Percentiles rank a stretch among this genome's conserved stretches.
These are phyloP conservation scores for Lamellibrachia satsuma DNA, from an alignment of 2,888 invertebrate species.

Conservation along the genomic window DNA sequence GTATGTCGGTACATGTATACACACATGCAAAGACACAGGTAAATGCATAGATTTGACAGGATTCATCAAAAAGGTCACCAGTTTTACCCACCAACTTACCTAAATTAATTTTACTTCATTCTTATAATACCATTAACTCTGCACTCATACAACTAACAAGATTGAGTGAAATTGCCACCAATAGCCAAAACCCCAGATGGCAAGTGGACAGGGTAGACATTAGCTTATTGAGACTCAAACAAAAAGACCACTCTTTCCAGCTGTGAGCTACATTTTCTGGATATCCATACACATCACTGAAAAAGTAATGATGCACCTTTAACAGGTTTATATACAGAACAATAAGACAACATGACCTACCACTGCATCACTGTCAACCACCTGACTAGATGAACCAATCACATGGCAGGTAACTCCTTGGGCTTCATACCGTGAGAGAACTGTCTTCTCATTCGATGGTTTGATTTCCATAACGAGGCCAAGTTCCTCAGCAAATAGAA, in stretches of 20 bases:
- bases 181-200: no score
- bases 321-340: background rate
- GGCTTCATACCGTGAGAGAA: slow-evolving; percentile 45
- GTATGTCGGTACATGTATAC: no score
- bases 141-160: no score
- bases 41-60: no score
- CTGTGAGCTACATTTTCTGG: background rate
- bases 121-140: no score
- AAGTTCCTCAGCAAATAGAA: slow-evolving; percentile 66
- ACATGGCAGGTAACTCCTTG: slow-evolving; percentile 48
- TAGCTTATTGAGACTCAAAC: background rate
- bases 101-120: no score
- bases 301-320: background rate
- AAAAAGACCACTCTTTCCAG: background rate
- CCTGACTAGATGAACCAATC: slow-evolving; percentile 31
- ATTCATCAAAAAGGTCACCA: no score
- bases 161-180: no score
- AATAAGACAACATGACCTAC: background rate
- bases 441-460: slow-evolving; percentile 45
- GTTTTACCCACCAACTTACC: no score
- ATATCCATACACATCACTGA: background rate
- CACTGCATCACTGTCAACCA: background rate
- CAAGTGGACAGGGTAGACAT: no score
- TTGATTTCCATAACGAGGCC: slow-evolving; percentile 65
- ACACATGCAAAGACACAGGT: no score